Evolutionary conservation across 1,140 invertebrate species (phyloP).

Genomic region (Drosophila guanche): DNA sequence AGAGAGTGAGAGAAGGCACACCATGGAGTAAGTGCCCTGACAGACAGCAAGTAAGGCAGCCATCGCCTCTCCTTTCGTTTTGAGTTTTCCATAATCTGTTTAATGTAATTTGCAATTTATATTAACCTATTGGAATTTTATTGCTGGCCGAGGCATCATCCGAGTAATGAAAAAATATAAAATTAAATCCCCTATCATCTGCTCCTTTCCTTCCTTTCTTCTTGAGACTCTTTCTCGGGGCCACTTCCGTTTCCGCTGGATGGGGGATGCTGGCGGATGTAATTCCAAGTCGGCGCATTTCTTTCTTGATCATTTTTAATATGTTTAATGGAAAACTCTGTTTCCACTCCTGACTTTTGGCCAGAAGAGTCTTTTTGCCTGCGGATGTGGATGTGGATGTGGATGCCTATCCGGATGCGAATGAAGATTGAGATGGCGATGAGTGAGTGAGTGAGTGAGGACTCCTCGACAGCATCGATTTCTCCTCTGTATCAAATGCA

Average conservation of each 20-base stretch:
- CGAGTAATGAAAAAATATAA: constrained; percentile 5
- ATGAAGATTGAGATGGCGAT: not conserved
- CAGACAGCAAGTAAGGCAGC: constrained; percentile 5
- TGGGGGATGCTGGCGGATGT: constrained; percentile 39
- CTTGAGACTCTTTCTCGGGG: not conserved
- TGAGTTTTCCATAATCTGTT: constrained; percentile 65
- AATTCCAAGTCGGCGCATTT: constrained; percentile 47
- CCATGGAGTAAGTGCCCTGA: constrained; percentile 3
- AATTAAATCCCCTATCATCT: not conserved
- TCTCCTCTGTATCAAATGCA: constrained; percentile 56
- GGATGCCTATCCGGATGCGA: constrained; percentile 18
- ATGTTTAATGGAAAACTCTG: constrained; percentile 55
- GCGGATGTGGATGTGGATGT: constrained; percentile 11
- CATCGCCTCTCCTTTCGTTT: constrained; percentile 12
- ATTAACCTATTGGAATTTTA: constrained; percentile 77
- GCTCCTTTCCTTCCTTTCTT: not conserved
- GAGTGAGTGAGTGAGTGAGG: constrained; percentile 20
- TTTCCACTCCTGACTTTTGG: constrained; percentile 7
- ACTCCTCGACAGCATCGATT: constrained; percentile 62
- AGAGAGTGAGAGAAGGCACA: constrained; percentile 1
- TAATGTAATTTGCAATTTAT: constrained; percentile 82
- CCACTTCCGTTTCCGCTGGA: constrained; percentile 48
- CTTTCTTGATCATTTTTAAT: constrained; percentile 49
- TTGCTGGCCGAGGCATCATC: constrained; percentile 25
- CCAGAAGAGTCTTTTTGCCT: constrained; percentile 3